Evolutionary conservation across 1,140 invertebrate genomes (phyloP), one percentile per base, ranked within the genome.

Genomic region (Temnothorax nylanderi): DNA sequence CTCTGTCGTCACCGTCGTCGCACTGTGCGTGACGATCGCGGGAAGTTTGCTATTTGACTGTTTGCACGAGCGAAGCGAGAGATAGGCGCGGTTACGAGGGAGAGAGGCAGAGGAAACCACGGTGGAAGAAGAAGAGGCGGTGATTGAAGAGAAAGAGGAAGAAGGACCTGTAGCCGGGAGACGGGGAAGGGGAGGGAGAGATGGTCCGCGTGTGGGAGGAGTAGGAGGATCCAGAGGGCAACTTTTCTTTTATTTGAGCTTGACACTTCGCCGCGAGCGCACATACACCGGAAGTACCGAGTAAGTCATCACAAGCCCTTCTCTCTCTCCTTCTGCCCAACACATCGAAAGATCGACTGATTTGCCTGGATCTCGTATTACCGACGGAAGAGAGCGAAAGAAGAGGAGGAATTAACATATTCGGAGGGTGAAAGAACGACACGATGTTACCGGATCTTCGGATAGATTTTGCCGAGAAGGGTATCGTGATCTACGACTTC

Each of bases 161-260:
- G 78, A 89, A 26, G 81, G 81, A 91, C 78, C 77, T 72, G 85
- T 72, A 76, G 21, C 80, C 18, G 65, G 41, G 72, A 85, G 60
- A 41, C 56, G 54, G 56, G 75, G 78, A 82, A 92, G 88, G 90
- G 89, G 90, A 87, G 90, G 89, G 90, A 87, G 76, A 71, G 71
- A 74, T 71, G 65, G 87, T 85, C 72, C 78, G 82, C 60, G 81
- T 88, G 91, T 88, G 81, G 89, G 88, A 90, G 91, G 87, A 92
- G 86, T 89, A 92, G 92, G 89, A 90, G 90, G 88, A 91, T 88
- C 92, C 91, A 65, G 88, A 93, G 93, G 94, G 90, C 92, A 88
- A 92, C 90, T 94, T 94, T 94, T 94, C 91, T 94, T 94, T 94
- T 95, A 94, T 94, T 94, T 93, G 89, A 93, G 92, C 85, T 92